Conservation (phyloP, 2,888 invertebrate species). For the Ceramica pisi region DNA sequence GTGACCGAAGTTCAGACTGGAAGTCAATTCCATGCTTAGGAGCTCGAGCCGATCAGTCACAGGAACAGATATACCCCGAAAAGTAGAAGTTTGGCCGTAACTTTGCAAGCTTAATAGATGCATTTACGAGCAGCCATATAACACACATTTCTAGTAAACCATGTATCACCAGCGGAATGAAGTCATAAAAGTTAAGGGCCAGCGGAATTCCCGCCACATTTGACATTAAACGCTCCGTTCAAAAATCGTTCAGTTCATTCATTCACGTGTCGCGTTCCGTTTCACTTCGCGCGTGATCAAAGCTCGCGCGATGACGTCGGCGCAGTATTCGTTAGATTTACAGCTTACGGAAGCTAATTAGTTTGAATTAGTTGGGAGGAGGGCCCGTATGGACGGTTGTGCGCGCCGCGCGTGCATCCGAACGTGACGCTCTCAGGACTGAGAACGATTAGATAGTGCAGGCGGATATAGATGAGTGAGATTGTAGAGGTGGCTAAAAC, state of each 20-base stretch:
- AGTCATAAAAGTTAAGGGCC: constrained; percentile 67
- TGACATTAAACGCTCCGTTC: constrained; percentile 86
- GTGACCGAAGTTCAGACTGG: no score
- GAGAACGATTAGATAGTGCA: constrained; percentile 69
- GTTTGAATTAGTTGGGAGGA: constrained; percentile 74
- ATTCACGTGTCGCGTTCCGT: constrained; percentile 81
- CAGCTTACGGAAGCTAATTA: constrained; percentile 89
- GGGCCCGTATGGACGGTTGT: constrained; percentile 78
- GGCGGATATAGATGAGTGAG: background rate
- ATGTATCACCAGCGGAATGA: constrained; percentile 60
- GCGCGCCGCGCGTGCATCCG: constrained; percentile 77
- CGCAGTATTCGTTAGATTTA: constrained; percentile 85
- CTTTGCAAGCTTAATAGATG: constrained; percentile 20
- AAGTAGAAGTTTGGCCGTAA: no score
- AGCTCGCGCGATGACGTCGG: constrained; percentile 84
- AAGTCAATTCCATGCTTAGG: no score
- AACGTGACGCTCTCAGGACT: constrained; percentile 77
- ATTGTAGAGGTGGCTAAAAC: background rate
- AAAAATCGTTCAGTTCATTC: constrained; percentile 80
- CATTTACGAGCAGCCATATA: constrained; percentile 32
- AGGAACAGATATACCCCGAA: no score
- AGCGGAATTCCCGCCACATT: constrained; percentile 82
- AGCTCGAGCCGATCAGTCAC: no score
- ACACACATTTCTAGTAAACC: constrained; percentile 38
- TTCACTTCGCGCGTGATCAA: constrained; percentile 85